Base-by-base conservation (phyloP, 2,797 vertebrate species). In the Melanotaenia parkinsoni region DNA sequence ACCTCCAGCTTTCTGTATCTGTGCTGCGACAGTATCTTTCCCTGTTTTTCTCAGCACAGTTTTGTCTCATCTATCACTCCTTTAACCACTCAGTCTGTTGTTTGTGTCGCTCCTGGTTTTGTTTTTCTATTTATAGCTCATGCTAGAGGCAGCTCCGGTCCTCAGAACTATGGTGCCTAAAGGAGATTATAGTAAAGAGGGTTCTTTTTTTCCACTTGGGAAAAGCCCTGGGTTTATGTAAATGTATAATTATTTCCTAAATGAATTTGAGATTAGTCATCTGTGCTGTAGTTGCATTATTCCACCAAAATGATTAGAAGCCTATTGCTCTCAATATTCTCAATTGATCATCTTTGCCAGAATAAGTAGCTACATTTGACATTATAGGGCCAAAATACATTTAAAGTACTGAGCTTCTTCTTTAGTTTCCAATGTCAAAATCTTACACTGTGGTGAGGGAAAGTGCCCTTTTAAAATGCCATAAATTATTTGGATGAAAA, bases 81-180 rank as follows among this genome's bases (percentile, higher is more conserved):
- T 68, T 59, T 45, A 0, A n/a, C 70, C 30, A 66, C 77, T 78
- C 76, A 22, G 26, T 67, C 80, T 79, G 72, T 80, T 70, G 37
- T 72, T 76, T 77, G 75, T 73, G 63, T 68, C 1, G 47, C 63
- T 81, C 62, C 74, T 76, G 80, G 67, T 85, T 79, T 72, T 72
- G 68, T 80, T 79, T 72, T 58, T 74, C 88, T 92, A 87, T 86
- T 84, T 80, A 82, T 89, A 90, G 83, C 79, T 56, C 22, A 4
- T 9, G 43, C 57, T 54, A 5, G 78, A 82, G 53, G 76, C 72
- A 54, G 76, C 64, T 70, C 56, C 65, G 76, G 73, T 81, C 62
- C 45, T 78, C 59, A 7, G 72, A 57, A 72, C 69, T 63, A 58
- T n/a, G 70, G 61, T 0, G 16, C 76, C 76, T 47, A 67, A 58